Evolutionary conservation across 2,888 invertebrate species (phyloP).

Genomic region (Agrochola lychnidis): DNA sequence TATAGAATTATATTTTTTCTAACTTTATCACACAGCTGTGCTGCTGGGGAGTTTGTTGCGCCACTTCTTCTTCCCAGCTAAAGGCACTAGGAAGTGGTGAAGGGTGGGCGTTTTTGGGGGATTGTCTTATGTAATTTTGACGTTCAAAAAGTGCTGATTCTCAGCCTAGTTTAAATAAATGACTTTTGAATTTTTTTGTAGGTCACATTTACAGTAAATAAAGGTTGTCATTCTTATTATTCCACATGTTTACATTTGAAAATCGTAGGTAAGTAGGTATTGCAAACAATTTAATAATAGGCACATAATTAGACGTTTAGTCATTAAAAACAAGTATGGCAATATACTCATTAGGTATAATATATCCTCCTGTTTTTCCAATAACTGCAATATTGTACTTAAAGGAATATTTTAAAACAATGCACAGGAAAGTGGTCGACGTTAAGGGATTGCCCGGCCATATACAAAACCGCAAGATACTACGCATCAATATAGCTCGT

Average conservation of each 20-base stretch:
- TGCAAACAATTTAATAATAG: conserved; percentile 7
- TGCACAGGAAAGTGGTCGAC: conserved; percentile 27
- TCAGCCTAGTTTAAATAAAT: too few species aligned
- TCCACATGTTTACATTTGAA: neutral
- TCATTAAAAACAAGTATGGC: conserved; percentile 19
- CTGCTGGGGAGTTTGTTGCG: too few species aligned
- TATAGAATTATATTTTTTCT: too few species aligned
- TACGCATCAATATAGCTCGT: conserved; percentile 17
- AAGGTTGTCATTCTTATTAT: neutral
- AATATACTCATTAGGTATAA: conserved; percentile 3
- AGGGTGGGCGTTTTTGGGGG: too few species aligned
- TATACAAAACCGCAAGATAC: conserved; percentile 4
- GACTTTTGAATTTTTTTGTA: too few species aligned
- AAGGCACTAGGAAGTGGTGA: too few species aligned
- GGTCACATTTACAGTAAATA: neutral
- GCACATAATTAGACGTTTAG: conserved; percentile 4
- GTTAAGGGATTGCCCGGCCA: conserved; percentile 22
- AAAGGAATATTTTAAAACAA: conserved; percentile 24
- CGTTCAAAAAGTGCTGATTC: too few species aligned
- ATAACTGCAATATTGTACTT: conserved; percentile 1
- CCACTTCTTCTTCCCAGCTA: too few species aligned
- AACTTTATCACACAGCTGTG: too few species aligned
- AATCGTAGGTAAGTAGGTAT: neutral
- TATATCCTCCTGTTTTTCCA: conserved; percentile 51
- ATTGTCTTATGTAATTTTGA: too few species aligned